phyloP scores from a whole-genome alignment of 2,797 vertebrate genomes.

The Lagodon rhomboides region DNA sequence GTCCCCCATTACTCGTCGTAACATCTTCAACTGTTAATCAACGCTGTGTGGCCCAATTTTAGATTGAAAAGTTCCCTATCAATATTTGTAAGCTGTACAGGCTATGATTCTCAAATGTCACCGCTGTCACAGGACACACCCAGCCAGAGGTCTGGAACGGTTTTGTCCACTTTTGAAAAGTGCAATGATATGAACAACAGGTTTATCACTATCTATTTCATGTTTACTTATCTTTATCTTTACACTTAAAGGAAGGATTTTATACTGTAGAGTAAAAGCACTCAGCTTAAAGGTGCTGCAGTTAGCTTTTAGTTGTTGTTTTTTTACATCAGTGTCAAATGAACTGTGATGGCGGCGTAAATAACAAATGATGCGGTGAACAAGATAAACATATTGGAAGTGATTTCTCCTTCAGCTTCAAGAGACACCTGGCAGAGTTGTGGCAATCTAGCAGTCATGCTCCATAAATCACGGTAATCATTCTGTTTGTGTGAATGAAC shows the following conservation, averaged over 20 bases:
- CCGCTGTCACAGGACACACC: neutral
- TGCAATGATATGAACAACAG: too few relatives aligned
- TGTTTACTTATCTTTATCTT: neutral
- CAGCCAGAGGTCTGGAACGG: too few relatives aligned
- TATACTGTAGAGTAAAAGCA: neutral
- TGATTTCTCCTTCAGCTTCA: slow-evolving; percentile 6
- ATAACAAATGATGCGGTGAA: slow-evolving; percentile 1
- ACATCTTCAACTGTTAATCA: too few relatives aligned
- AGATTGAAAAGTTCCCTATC: neutral
- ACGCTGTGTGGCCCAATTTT: too few relatives aligned
- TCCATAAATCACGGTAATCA: slow-evolving; percentile 20
- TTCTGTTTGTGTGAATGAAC: slow-evolving; percentile 17
- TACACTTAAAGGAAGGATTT: neutral
- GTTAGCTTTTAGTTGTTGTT: neutral
- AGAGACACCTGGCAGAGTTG: neutral
- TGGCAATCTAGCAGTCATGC: neutral
- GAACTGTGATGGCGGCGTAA: neutral
- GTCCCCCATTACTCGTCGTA: too few relatives aligned
- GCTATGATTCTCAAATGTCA: neutral
- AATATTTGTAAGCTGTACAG: neutral
- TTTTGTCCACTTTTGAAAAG: too few relatives aligned
- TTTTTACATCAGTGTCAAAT: neutral
- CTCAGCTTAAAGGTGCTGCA: neutral
- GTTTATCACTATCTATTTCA: neutral
- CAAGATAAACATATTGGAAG: slow-evolving; percentile 4